Conservation (phyloP, 2,888 invertebrate species). For the Leptogaster cylindrica region DNA sequence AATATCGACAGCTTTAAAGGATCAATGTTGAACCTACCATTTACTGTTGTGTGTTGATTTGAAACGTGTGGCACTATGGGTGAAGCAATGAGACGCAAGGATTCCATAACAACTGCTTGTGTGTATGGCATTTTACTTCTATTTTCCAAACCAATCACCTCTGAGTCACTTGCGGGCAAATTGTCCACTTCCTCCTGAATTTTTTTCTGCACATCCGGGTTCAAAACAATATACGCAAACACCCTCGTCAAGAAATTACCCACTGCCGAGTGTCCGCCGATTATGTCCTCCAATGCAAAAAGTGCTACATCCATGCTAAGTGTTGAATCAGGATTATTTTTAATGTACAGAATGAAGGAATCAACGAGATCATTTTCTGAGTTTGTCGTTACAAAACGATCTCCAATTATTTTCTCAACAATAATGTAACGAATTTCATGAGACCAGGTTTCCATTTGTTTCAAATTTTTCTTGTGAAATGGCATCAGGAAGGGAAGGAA, state of each 20-base stretch:
- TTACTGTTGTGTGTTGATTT: conserved; percentile 68
- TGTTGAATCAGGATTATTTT: conserved; percentile 57
- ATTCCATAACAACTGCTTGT: conserved; percentile 68
- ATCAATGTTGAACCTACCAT: conserved; percentile 63
- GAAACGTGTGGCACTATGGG: conserved; percentile 74
- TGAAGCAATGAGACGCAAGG: conserved; percentile 69
- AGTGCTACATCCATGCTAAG: conserved; percentile 63
- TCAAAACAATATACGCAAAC: conserved; percentile 65
- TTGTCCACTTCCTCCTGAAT: conserved; percentile 65
- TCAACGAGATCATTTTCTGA: conserved; percentile 67
- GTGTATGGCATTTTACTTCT: conserved; percentile 66
- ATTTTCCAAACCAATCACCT: conserved; percentile 54
- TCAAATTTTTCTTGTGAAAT: conserved; percentile 64
- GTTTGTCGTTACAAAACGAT: conserved; percentile 56
- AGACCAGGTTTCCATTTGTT: conserved; percentile 64
- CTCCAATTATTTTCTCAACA: conserved; percentile 63
- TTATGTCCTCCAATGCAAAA: conserved; percentile 63
- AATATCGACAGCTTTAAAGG: not conserved
- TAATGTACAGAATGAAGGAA: conserved; percentile 65
- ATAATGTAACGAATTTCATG: conserved; percentile 66
- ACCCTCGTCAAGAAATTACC: conserved; percentile 69
- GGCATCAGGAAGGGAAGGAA: conserved; percentile 69
- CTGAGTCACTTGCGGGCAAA: conserved; percentile 28
- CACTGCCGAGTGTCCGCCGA: conserved; percentile 71
- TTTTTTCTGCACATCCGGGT: conserved; percentile 64